These are phyloP conservation scores for Xyrichtys novacula DNA, from an alignment of 2,797 vertebrate genomes.

Conservation along the genomic window DNA sequence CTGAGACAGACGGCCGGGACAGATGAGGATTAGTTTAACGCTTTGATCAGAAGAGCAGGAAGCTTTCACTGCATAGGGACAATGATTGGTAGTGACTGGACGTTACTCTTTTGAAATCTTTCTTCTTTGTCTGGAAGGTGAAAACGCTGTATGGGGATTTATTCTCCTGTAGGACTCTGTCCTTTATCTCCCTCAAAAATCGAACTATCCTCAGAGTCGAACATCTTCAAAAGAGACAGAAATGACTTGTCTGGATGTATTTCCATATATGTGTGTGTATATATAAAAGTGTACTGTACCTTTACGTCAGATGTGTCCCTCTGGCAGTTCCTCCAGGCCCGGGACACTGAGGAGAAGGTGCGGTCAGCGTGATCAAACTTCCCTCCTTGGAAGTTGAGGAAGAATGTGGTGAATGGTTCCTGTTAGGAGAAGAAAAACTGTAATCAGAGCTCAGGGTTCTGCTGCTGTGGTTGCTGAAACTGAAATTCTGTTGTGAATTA, in stretches of 20 bases:
- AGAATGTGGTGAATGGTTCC: slow-evolving; percentile 98
- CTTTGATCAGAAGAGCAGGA: slow-evolving; percentile 89
- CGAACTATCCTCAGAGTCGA: slow-evolving; percentile 34
- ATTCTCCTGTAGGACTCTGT: slow-evolving; percentile 26
- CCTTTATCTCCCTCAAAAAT: slow-evolving; percentile 49
- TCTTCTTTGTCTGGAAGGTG: slow-evolving; percentile 68
- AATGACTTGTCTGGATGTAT: not conserved
- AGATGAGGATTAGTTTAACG: slow-evolving; percentile 80
- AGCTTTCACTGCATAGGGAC: slow-evolving; percentile 85
- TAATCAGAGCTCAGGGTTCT: slow-evolving; percentile 2
- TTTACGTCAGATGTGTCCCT: slow-evolving; percentile 98
- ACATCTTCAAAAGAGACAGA: slow-evolving; percentile 18
- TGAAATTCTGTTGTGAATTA: slow-evolving; percentile 4
- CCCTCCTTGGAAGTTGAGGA: slow-evolving; percentile 97
- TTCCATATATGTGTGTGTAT: slow-evolving; percentile 13
- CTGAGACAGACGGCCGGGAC: slow-evolving; percentile 74
- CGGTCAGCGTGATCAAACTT: slow-evolving; percentile 98
- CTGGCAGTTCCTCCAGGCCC: slow-evolving; percentile 98
- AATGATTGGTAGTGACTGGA: slow-evolving; percentile 88
- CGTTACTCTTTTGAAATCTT: slow-evolving; percentile 79
- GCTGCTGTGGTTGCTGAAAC: not conserved
- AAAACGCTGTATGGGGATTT: slow-evolving; percentile 56
- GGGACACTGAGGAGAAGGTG: slow-evolving; percentile 95
- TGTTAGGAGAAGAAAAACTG: slow-evolving; percentile 62
- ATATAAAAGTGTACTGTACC: slow-evolving; percentile 79